Conservation (phyloP, 2,797 vertebrate genomes). For the Moxostoma hubbsi region DNA sequence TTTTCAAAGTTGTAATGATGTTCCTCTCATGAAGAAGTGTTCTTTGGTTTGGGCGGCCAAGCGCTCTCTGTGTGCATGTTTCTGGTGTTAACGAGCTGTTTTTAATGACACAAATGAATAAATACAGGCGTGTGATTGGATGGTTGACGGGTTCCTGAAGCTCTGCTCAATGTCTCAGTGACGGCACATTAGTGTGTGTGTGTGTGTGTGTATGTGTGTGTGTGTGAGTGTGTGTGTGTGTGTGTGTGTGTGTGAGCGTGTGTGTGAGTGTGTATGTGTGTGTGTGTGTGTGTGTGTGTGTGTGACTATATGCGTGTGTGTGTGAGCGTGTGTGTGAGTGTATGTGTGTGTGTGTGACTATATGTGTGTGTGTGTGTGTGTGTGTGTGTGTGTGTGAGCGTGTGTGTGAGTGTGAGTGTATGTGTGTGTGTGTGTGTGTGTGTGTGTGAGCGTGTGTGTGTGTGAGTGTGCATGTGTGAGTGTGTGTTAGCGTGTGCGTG, state of each 20-base stretch:
- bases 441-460: too few relatives aligned
- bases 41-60: not conserved
- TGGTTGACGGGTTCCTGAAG: not conserved
- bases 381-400: not conserved
- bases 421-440: too few relatives aligned
- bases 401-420: too few relatives aligned
- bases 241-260: too few relatives aligned
- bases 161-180: constrained; percentile 33
- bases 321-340: too few relatives aligned
- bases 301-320: too few relatives aligned
- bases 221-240: too few relatives aligned
- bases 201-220: too few relatives aligned
- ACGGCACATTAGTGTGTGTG: too few relatives aligned
- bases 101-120: constrained; percentile 37
- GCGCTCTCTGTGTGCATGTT: not conserved
- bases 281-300: too few relatives aligned
- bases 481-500: not conserved
- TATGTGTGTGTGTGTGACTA: too few relatives aligned
- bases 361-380: not conserved
- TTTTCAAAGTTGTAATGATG: not conserved
- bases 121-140: constrained; percentile 28
- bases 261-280: too few relatives aligned
- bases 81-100: constrained; percentile 36
- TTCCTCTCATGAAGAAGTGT: not conserved
- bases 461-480: not conserved